Evolutionary conservation across 2,797 vertebrate genomes (phyloP), one percentile per base, ranked within the genome.

Genomic region (Alauda arvensis): DNA sequence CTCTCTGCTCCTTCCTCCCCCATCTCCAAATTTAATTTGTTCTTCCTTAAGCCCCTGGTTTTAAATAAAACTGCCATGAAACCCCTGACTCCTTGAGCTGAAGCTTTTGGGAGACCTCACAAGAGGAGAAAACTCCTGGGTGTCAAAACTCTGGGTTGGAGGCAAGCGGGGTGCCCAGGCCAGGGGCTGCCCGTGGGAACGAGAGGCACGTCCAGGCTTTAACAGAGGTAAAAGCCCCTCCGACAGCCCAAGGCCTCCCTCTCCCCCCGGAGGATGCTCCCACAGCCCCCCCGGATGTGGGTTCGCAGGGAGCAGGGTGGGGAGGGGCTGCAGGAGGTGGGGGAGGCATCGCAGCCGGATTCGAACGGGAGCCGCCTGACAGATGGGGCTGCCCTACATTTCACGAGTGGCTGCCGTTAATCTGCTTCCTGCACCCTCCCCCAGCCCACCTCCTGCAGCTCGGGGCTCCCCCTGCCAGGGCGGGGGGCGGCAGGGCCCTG

Each of bases 311-410:
- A 67, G 70, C 17, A 1, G 74, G 28, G 19, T 39, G 87, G 57
- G 65, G 81, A 81, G 77, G 76, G 74, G 77, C 31, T 40, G 84
- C 78, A 15, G 72, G 60, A 1, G 77, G 59, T 66, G 74, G 83
- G 83, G 79, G 75, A 66, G 76, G 71, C 75, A n/a, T 33, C 4
- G 10, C 86, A 77, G 91, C 23, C 45, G 4, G 59, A 8, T 85
- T n/a, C 10, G 6, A 77, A 17, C 6, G 13, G 87, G 89, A 83
- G 92, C 68, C 3, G 88, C 88, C 89, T 87, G 87, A 68, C 92
- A 95, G 89, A 93, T 92, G 94, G 92, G 89, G 52, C 94, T 93
- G 94, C 91, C 92, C 92, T 61, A 92, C 55, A 94, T 92, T 90
- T 89, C 87, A 69, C 46, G 40, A 87, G 18, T 53, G 83, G 60